Evolutionary conservation across 2,113 vertebrate species (phyloP), one percentile per base, ranked within the genome.

Genomic region (Heterotis niloticus): DNA sequence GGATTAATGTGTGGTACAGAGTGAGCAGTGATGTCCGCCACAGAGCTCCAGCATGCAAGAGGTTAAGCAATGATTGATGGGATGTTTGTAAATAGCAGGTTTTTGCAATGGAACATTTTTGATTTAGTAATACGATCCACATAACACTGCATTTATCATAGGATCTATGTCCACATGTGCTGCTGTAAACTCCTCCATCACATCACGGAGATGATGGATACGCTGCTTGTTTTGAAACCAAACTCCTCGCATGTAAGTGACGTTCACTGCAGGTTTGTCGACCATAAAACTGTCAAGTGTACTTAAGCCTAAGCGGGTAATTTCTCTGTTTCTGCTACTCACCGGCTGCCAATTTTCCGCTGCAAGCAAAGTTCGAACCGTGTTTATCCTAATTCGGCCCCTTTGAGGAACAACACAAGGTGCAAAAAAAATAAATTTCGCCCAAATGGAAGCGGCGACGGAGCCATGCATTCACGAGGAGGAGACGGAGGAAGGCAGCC

Each of bases 281-380:
- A 23, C 68, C 23, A 4, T 18, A 23, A 70, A 78, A 83, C 82
- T 84, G 80, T 83, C 81, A 89, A 83, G 82, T 86, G 79, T 85
- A 87, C 85, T 88, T 89, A 86, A 68, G 82, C 82, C 85, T 86
- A 87, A 87, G 84, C 75, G 83, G 87, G 89, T 88, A 82, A 89
- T 89, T 87, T 88, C 87, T 87, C 82, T 86, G 81, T 89, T 89
- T 91, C 86, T 84, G 79, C 86, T 86, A 85, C 83, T 86, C 82
- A 84, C 85, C 87, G 83, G 82, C 83, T 86, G 89, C 84, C 84
- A 80, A 84, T 83, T 82, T 60, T 34, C 56, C 23, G 10, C 83
- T 88, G 85, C 86, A 87, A 89, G 88, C 85, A 84, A 81, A 85
- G 56, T 64, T 69, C 78, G 78, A 78, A 80, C 83, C 85, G 82